These are phyloP conservation scores for Chirona hameri DNA, from an alignment of 2,888 invertebrate genomes.

Conservation along the genomic window DNA sequence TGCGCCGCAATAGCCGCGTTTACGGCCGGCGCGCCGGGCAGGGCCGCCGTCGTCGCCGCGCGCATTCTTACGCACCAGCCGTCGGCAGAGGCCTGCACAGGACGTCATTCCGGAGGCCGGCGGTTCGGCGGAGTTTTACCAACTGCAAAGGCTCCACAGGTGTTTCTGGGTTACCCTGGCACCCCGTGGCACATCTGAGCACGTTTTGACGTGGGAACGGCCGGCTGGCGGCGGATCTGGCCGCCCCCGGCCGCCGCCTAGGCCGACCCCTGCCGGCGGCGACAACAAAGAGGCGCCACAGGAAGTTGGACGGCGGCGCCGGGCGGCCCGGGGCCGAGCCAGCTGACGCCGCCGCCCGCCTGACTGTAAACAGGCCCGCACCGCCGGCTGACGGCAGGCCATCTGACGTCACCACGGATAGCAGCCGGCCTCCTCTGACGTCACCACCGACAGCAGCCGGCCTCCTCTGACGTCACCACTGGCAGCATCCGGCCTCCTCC, in stretches of 20 bases:
- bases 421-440: neutral
- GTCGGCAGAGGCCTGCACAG: conserved; percentile 1
- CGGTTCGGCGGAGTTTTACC: neutral
- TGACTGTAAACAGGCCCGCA: neutral
- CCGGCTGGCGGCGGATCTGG: neutral
- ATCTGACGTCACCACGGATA: neutral
- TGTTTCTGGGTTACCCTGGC: neutral
- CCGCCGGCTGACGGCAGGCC: neutral
- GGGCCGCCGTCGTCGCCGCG: neutral
- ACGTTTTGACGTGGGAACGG: too few species aligned
- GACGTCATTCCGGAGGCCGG: neutral
- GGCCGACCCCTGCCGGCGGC: conserved; percentile 14
- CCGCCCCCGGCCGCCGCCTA: neutral
- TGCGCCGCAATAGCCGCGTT: conserved; percentile 6
- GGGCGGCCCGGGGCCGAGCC: neutral
- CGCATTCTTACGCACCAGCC: conserved; percentile 23
- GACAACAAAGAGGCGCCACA: conserved; percentile 23
- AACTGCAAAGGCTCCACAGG: neutral
- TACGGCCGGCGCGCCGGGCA: neutral
- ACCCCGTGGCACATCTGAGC: too few species aligned
- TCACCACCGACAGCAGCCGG: neutral
- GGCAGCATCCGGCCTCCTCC: neutral
- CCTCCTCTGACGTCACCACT: neutral
- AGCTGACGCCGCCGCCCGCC: conserved; percentile 8
- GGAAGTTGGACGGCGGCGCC: conserved; percentile 9